Evolutionary conservation across 2,888 invertebrate genomes (phyloP).

Genomic region (Cheilosia vernalis): DNA sequence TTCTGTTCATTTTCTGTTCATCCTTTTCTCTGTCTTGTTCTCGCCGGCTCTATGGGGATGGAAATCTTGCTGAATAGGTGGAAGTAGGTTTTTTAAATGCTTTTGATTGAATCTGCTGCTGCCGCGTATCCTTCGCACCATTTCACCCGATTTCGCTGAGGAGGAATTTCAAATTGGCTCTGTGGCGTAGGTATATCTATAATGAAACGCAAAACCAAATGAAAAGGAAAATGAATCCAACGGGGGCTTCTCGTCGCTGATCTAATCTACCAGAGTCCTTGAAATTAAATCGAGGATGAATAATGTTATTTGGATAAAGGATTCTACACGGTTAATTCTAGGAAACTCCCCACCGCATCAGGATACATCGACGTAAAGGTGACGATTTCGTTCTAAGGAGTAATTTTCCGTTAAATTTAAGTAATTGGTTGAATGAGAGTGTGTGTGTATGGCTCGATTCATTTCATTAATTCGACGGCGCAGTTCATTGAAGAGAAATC

Average conservation of each 20-base stretch:
- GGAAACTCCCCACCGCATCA: constrained; percentile 42
- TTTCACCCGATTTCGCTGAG: constrained; percentile 57
- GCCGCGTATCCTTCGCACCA: constrained; percentile 58
- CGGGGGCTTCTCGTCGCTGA: constrained; percentile 1
- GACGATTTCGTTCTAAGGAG: constrained; percentile 59
- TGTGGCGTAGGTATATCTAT: background rate
- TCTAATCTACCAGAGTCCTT: constrained; percentile 66
- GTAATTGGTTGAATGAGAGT: constrained; percentile 53
- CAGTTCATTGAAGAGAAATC: constrained; percentile 49
- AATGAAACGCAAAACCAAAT: constrained; percentile 68
- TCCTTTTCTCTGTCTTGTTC: constrained; percentile 8
- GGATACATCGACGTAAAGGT: constrained; percentile 34
- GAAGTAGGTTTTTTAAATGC: constrained; percentile 66
- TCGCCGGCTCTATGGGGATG: constrained; percentile 8
- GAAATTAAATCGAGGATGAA: constrained; percentile 73
- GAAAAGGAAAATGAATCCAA: constrained; percentile 68
- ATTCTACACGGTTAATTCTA: constrained; percentile 66
- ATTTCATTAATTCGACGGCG: constrained; percentile 49
- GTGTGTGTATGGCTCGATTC: constrained; percentile 44
- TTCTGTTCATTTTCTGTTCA: background rate
- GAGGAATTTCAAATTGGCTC: constrained; percentile 5
- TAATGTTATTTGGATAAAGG: constrained; percentile 73
- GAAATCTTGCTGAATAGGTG: constrained; percentile 69
- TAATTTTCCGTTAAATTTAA: constrained; percentile 70
- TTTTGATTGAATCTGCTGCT: constrained; percentile 65